phyloP scores from a whole-genome alignment of 2,888 invertebrate genomes.

The Scaptomyza reducta region DNA sequence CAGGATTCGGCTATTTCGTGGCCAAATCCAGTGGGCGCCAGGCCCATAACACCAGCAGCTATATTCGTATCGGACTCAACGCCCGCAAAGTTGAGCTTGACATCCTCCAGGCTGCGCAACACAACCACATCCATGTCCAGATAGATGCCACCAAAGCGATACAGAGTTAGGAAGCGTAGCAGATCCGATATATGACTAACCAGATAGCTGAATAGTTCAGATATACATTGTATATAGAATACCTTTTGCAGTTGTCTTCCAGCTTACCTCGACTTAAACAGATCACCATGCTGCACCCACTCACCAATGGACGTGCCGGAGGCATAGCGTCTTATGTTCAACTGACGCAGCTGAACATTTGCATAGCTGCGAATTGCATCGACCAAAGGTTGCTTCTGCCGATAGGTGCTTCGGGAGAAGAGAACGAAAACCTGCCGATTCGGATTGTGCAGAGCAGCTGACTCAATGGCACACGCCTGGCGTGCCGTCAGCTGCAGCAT shows the following conservation, averaged over 20 bases:
- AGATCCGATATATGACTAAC: conserved; percentile 75
- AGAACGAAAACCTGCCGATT: conserved; percentile 81
- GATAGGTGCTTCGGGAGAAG: conserved; percentile 78
- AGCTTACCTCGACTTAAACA: conserved; percentile 73
- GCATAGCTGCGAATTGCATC: conserved; percentile 74
- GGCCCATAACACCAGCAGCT: conserved; percentile 88
- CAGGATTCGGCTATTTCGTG: conserved; percentile 86
- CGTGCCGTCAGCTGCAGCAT: conserved; percentile 70
- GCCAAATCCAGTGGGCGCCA: conserved; percentile 85
- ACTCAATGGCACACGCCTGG: too few species aligned
- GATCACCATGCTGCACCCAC: conserved; percentile 69
- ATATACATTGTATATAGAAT: background rate
- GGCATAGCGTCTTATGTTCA: conserved; percentile 81
- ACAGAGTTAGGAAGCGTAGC: conserved; percentile 85
- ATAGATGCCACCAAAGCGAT: conserved; percentile 91
- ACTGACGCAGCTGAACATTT: conserved; percentile 79
- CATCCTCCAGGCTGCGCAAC: conserved; percentile 84
- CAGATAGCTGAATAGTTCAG: conserved; percentile 12
- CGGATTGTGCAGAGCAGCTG: too few species aligned
- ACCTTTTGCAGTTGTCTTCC: too few species aligned
- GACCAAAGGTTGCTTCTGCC: conserved; percentile 55
- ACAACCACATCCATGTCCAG: conserved; percentile 91
- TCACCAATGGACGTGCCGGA: conserved; percentile 78
- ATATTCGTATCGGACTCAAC: conserved; percentile 86
- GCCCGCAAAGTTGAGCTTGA: conserved; percentile 86